Base-by-base conservation (phyloP, 2,888 invertebrate species). In the Lasiommata megera region DNA sequence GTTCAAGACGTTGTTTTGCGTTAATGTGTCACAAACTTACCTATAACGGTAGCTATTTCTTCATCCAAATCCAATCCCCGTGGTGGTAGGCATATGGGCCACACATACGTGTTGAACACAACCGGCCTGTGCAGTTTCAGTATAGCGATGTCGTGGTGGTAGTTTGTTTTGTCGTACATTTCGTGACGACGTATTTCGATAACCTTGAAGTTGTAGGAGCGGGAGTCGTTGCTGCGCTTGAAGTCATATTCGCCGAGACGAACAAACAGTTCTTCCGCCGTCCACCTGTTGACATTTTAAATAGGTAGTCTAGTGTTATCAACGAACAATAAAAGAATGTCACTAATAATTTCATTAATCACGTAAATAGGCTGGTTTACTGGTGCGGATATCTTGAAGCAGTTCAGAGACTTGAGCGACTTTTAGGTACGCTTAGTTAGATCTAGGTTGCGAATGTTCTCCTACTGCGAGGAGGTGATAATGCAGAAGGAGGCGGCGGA, bases 161-260 rank as follows among this genome's bases (percentile, higher is more conserved):
- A 96, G 59, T 93, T 94, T 0, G 92, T 75, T 1, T 92, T 74
- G 68, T 95, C 93, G 74, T 94, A 97, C 47, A 93, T 92, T 38
- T 92, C 89, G 76, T 97, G 96, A 41, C 92, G 87, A 0, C 93
- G 92, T 63, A 95, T 93, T 67, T 93, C 93, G 0, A 84, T 76
- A 1, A 96, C 93, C n/a, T 79, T 84, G 77, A 95, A 95, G 75
- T 96, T 95, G 65, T 93, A 90, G 0, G 94, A 92, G 1, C 95
- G 91, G 0, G 95, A 94, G 72, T 96, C 96, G 73, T 94, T 94
- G 9, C 75, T 73, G 44, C 85, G 82, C 0, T 89, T 83, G 66
- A 96, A 94, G 77, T 96, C 95, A 79, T 97, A 97, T 74, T 97
- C 97, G 0, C 97, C 97, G 3, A 97, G 89, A 17, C 96, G 92